Evolutionary conservation across 2,888 invertebrate genomes (phyloP), one percentile per base, ranked within the genome.

Genomic region (Saturnia pavonia): DNA sequence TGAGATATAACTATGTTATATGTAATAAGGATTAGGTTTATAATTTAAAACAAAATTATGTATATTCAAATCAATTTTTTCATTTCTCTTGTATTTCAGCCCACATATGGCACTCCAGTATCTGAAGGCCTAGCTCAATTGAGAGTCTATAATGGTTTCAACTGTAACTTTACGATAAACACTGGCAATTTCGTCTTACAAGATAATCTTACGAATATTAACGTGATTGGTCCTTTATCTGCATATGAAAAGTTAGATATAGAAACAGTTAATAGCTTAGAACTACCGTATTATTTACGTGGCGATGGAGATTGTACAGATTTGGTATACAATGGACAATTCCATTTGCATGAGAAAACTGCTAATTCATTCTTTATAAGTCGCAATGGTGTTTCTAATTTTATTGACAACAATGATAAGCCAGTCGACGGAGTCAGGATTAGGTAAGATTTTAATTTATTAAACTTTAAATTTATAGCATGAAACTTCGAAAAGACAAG

Each of bases 141-240:
- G 25, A 93, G 97, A 75, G 87, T 97, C 8, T 97, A 96, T 86
- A 97, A 97, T 77, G 95, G 95, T 7, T 93, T 94, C 79, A 88
- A 94, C 45, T 96, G 96, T 78, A 88, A 92, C 72, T 93, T 95
- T 72, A 88, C 90, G 0, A 84, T 95, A 27, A 81, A 72, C 70
- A 78, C 77, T 22, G 77, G 74, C 6, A 77, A 80, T 69, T 57
- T 78, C 2, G 73, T 77, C 71, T 68, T 72, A 14, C 69, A 72
- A 12, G 60, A 74, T 1, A 86, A 86, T 69, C 74, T 60, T 6
- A 80, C 81, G 6, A 72, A 72, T 9, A 71, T 76, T n/a, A 69
- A 78, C 48, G 68, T 74, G 19, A 84, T 89, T 42, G 84, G 80
- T 7, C 86, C 94, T 0, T 78, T 95, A 48, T 87, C 88, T 4